Conservation (phyloP, 1,140 invertebrate species). For the Brachionus rubens region DNA sequence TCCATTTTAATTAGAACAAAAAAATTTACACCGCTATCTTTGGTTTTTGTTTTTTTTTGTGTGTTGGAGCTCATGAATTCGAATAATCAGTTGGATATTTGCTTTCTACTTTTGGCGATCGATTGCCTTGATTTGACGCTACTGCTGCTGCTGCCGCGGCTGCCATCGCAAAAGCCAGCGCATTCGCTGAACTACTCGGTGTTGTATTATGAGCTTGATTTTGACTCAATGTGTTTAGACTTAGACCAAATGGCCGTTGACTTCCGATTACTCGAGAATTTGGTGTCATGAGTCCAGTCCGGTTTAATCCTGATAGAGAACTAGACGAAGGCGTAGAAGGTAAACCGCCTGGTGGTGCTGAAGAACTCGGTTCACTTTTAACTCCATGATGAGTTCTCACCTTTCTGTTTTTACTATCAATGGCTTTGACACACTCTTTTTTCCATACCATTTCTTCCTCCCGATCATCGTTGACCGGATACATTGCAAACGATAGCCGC, state of each 20-base stretch:
- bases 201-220: background rate
- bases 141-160: constrained; percentile 7
- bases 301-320: background rate
- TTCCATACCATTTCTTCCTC: constrained; percentile 43
- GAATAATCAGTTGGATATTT: background rate
- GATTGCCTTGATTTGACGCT: background rate
- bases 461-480: constrained; percentile 1
- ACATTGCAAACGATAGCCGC: constrained; percentile 14
- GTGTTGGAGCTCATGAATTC: background rate
- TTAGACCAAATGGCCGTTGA: background rate
- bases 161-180: constrained; percentile 17
- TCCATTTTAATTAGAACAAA: no score
- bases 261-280: background rate
- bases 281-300: background rate
- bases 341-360: background rate
- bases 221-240: background rate
- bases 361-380: background rate
- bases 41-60: background rate
- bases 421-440: constrained; percentile 43
- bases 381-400: constrained; percentile 14
- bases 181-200: background rate
- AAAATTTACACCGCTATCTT: no score
- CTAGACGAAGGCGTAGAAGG: background rate
- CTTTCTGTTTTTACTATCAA: constrained; percentile 44
- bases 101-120: background rate